These are phyloP conservation scores for Drosophila tripunctata DNA, from an alignment of 2,888 invertebrate genomes.

Conservation along the genomic window DNA sequence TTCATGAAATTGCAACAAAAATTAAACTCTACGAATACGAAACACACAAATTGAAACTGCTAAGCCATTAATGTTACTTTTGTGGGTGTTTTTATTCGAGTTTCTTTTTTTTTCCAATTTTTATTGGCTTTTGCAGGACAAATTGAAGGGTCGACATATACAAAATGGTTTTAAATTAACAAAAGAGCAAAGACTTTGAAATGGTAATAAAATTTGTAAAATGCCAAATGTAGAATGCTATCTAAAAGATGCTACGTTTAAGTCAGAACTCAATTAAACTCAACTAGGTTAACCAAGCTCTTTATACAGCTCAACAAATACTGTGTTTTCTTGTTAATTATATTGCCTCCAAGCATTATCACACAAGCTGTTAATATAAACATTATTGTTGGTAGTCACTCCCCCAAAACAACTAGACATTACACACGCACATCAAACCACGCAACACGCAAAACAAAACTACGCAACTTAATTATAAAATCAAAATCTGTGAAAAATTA, in stretches of 20 bases:
- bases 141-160: constrained; percentile 8
- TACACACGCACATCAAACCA: constrained; percentile 22
- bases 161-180: constrained; percentile 25
- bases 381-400: constrained; percentile 40
- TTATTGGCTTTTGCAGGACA: constrained; percentile 31
- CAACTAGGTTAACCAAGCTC: no score
- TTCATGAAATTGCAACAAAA: constrained; percentile 43
- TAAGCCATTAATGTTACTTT: constrained; percentile 56
- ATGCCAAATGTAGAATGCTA: not conserved
- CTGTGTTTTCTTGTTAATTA: constrained; percentile 32
- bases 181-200: not conserved
- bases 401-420: constrained; percentile 5
- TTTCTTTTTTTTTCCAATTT: constrained; percentile 42
- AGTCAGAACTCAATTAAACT: not conserved
- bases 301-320: no score
- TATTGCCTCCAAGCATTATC: constrained; percentile 44
- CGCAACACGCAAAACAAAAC: constrained; percentile 47
- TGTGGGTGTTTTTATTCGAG: constrained; percentile 37
- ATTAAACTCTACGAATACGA: constrained; percentile 48
- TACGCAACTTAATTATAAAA: constrained; percentile 66
- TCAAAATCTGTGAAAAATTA: constrained; percentile 45
- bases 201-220: not conserved
- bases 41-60: constrained; percentile 61
- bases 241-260: not conserved
- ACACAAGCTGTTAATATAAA: constrained; percentile 57